Base-by-base conservation (phyloP, 1,140 invertebrate species). In the Chlorops oryzae region DNA sequence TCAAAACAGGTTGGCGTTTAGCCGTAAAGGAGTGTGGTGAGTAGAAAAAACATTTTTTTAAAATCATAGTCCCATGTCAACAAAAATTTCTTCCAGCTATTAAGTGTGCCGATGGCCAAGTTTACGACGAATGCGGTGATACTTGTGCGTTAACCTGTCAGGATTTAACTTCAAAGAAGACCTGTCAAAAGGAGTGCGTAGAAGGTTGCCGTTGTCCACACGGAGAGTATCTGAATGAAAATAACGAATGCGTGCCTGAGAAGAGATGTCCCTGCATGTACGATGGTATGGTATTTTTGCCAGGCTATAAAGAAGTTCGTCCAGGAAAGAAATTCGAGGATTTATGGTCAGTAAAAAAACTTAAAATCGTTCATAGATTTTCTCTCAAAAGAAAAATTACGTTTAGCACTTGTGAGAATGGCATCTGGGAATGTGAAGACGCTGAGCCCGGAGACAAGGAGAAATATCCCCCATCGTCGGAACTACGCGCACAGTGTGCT, bases 191-290 rank as follows among this genome's bases (percentile, higher is more conserved):
- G n/a, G 61, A 68, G 27, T 94, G 91, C 62, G 85, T 91, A 1
- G 90, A 93, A 67, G 91, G 91, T 2, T 94, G 91, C 70, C 87
- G 87, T 51, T 95, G 91, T 67, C 87, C 89, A 0, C 72, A 77
- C 38, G 89, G 88, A 15, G 76, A 85, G 65, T 81, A 88, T 2
- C 67, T 93, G 21, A 79, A 86, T 52, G 75, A 80, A 6, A 73
- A 77, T 12, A 85, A 84, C 9, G 78, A 85, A 42, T 95, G 92
- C 66, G 80, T 94, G 24, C 82, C 83, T 0, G 78, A 87, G 17
- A 79, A 78, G 0, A 72, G 83, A 47, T 95, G 92, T 68, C 81
- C 84, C 0, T 96, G 92, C 67, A 72, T 74, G 35, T 80, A 86
- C 55, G 81, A 84, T 50, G 84, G 82, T 1, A 71, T 86, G 49